Conservation (phyloP, 2,888 invertebrate genomes). For the Parnassius smintheus region DNA sequence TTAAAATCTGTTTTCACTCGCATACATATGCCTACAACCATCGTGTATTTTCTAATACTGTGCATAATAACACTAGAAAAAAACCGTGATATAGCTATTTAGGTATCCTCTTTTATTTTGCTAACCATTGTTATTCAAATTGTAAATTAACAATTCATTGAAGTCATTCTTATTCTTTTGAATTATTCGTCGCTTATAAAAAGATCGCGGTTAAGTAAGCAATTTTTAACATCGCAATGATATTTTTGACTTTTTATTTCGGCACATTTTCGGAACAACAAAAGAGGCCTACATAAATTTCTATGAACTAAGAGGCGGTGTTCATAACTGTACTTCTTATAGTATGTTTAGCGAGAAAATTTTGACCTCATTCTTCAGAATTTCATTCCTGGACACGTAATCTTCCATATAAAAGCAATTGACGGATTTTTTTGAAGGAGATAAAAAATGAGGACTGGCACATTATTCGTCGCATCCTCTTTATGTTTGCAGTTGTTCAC, state of each 20-base stretch:
- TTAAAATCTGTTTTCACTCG: no score
- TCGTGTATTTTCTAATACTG: not conserved
- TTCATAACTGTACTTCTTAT: constrained; percentile 24
- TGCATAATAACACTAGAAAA: no score
- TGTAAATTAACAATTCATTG: constrained; percentile 67
- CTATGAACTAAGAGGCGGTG: constrained; percentile 20
- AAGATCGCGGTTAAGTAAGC: constrained; percentile 31
- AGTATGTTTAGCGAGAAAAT: constrained; percentile 18
- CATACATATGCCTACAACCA: no score
- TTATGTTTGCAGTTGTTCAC: constrained; percentile 6
- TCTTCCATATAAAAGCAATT: constrained; percentile 29
- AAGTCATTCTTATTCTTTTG: constrained; percentile 55
- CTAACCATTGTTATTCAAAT: constrained; percentile 67
- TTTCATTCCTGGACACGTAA: constrained; percentile 36
- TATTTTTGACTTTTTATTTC: constrained; percentile 31
- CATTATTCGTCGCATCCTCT: constrained; percentile 39
- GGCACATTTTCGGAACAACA: constrained; percentile 22
- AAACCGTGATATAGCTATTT: constrained; percentile 6
- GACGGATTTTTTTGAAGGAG: constrained; percentile 46
- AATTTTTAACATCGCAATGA: constrained; percentile 29
- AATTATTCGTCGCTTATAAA: constrained; percentile 45
- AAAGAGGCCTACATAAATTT: constrained; percentile 27
- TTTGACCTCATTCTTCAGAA: constrained; percentile 29
- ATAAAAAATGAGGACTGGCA: constrained; percentile 40
- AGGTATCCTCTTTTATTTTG: constrained; percentile 48